These are phyloP conservation scores for Mohoua ochrocephala DNA, from an alignment of 2,113 vertebrate species.

Conservation along the genomic window DNA sequence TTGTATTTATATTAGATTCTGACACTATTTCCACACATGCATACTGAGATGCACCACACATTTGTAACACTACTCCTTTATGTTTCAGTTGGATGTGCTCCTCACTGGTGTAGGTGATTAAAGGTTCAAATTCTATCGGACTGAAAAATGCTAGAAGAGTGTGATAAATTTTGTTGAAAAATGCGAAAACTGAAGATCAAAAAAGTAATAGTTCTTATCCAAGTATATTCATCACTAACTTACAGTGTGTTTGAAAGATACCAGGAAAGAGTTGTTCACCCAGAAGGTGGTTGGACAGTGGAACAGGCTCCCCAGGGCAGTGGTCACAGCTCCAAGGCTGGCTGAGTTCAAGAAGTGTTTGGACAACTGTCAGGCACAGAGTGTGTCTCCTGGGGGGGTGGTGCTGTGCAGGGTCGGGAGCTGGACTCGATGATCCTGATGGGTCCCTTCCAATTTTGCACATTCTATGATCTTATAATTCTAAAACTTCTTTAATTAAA, in stretches of 20 bases:
- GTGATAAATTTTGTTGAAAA: neutral
- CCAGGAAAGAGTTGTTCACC: neutral
- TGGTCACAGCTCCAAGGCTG: neutral
- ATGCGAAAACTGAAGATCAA: neutral
- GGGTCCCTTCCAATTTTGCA: neutral
- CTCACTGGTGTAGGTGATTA: neutral
- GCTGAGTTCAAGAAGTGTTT: neutral
- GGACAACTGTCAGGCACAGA: neutral
- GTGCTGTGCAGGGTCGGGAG: neutral
- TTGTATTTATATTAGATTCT: neutral
- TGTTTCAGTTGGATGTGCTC: neutral
- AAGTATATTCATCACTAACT: neutral
- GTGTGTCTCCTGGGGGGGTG: neutral
- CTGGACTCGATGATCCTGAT: rapidly evolving
- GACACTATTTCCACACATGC: neutral
- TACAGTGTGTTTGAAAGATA: neutral
- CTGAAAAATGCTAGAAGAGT: neutral
- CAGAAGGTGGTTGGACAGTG: rapidly evolving
- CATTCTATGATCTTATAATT: neutral
- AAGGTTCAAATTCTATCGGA: neutral
- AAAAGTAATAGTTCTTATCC: neutral
- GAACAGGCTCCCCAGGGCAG: neutral
- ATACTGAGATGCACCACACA: neutral
- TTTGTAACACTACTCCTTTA: neutral
- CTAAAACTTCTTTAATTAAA: neutral